Percentiles rank a stretch among this genome's conserved stretches.
phyloP scores from a whole-genome alignment of 1,140 invertebrate genomes.

The Antheraea mylitta region DNA sequence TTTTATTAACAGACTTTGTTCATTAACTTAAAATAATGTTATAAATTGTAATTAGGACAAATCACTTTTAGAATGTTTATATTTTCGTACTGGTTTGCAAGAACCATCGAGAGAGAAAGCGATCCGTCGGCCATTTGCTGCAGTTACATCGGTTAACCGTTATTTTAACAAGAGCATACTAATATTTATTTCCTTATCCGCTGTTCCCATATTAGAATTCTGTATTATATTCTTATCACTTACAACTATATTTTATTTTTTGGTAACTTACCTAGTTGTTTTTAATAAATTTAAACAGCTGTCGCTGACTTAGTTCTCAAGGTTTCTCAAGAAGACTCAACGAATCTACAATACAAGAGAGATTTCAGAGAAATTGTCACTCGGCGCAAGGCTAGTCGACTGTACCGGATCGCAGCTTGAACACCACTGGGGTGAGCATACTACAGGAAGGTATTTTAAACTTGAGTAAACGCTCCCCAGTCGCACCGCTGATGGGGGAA shows the following conservation, averaged over 20 bases:
- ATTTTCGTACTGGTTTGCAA: not conserved
- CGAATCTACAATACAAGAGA: conserved; percentile 58
- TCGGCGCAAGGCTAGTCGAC: conserved; percentile 36
- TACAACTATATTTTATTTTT: conserved; percentile 9
- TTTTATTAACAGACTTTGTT: too few species aligned
- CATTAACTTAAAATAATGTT: too few species aligned
- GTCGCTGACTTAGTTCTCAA: conserved; percentile 22
- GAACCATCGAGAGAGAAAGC: conserved; percentile 59
- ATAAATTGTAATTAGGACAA: not conserved
- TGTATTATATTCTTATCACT: conserved; percentile 4
- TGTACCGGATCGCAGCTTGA: conserved; percentile 51
- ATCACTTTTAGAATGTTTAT: not conserved
- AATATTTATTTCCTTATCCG: conserved; percentile 13
- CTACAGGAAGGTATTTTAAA: conserved; percentile 66
- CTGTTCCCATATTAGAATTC: not conserved
- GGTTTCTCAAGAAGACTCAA: conserved; percentile 27
- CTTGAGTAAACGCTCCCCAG: conserved; percentile 55
- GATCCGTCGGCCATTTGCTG: conserved; percentile 63
- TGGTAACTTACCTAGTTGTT: conserved; percentile 21
- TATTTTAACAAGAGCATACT: conserved; percentile 38
- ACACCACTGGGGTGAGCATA: conserved; percentile 63
- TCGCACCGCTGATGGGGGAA: conserved; percentile 29
- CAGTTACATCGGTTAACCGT: conserved; percentile 24
- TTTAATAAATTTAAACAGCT: conserved; percentile 33
- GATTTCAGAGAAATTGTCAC: conserved; percentile 43